phyloP scores from a whole-genome alignment of 1,140 invertebrate species.

The Brachionus rotundiformis region DNA sequence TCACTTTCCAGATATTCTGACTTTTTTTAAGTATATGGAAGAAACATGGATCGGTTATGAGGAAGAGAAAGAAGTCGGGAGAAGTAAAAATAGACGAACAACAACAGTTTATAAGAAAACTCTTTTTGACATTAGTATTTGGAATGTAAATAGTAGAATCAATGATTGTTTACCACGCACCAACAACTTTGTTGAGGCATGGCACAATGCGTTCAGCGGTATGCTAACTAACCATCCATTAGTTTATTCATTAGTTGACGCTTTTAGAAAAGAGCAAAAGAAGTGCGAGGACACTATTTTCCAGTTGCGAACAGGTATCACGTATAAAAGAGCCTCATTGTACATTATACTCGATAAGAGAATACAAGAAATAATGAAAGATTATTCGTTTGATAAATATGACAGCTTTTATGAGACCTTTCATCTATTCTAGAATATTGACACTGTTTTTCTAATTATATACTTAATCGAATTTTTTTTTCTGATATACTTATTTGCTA shows the following conservation, averaged over 20 bases:
- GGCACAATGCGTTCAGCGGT: no score
- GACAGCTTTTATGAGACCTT: neutral
- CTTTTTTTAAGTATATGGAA: neutral
- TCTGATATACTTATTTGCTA: constrained; percentile 17
- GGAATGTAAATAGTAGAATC: constrained; percentile 8
- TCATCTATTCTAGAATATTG: neutral
- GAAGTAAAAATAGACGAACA: constrained; percentile 6
- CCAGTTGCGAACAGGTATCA: constrained; percentile 1
- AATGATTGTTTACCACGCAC: no score
- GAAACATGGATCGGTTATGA: neutral
- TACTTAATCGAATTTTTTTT: constrained; percentile 13
- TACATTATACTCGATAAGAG: neutral
- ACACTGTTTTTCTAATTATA: constrained; percentile 2
- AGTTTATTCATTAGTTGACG: constrained; percentile 3
- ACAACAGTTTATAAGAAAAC: neutral
- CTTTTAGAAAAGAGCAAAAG: neutral
- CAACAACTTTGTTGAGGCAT: no score
- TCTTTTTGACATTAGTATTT: neutral
- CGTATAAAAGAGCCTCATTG: neutral
- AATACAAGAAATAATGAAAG: constrained; percentile 23
- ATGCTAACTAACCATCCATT: constrained; percentile 1
- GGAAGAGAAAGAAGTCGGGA: neutral
- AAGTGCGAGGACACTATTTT: neutral
- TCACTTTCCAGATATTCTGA: neutral
- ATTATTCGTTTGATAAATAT: neutral